These are phyloP conservation scores for Coelopa pilipes DNA, from an alignment of 2,888 invertebrate genomes.

Conservation along the genomic window DNA sequence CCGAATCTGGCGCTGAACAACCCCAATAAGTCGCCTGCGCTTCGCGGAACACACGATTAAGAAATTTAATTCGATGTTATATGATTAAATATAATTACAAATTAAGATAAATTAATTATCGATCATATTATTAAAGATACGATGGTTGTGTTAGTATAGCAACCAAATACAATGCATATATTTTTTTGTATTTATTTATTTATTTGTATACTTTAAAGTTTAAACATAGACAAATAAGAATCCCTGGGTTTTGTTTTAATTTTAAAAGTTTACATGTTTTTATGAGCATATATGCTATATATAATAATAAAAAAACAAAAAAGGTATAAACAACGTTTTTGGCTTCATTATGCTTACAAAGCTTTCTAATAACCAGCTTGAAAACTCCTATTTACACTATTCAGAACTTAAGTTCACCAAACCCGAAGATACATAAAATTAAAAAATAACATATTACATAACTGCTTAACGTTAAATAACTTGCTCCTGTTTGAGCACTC, in stretches of 20 bases:
- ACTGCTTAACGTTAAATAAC: conserved; percentile 39
- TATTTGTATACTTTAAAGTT: not conserved
- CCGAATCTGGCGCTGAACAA: not conserved
- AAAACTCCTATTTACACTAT: too few species aligned
- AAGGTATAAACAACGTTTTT: not conserved
- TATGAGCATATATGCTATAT: not conserved
- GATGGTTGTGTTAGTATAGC: too few species aligned
- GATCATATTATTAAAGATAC: too few species aligned
- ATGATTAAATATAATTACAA: too few species aligned
- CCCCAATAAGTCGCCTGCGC: too few species aligned
- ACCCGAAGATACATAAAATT: too few species aligned
- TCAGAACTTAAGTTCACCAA: too few species aligned
- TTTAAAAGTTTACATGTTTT: not conserved
- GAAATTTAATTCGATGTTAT: not conserved
- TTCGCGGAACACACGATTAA: not conserved
- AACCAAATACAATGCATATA: not conserved
- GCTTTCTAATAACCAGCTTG: too few species aligned
- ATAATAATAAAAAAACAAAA: not conserved
- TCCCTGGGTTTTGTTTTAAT: not conserved
- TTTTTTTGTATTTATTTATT: not conserved
- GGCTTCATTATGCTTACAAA: too few species aligned
- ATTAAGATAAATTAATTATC: too few species aligned
- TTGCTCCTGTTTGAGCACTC: conserved; percentile 76
- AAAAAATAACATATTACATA: not conserved
- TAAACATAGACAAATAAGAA: conserved; percentile 1